phyloP scores from a whole-genome alignment of 2,113 vertebrate genomes.

The Puma concolor region DNA sequence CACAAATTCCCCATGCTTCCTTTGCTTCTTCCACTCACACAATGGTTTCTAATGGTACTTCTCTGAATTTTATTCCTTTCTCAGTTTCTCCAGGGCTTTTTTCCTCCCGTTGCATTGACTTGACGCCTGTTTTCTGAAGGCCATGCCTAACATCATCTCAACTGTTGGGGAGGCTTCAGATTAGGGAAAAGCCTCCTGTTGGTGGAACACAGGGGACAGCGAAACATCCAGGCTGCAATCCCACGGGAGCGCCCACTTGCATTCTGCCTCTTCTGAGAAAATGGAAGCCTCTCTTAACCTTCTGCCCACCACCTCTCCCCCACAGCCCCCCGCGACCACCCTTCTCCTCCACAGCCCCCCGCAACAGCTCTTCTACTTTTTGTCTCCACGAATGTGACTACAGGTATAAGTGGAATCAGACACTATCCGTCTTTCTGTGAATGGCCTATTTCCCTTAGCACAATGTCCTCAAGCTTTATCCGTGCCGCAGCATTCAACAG shows the following conservation, averaged over 20 bases:
- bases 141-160: neutral
- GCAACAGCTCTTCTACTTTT: neutral
- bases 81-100: neutral
- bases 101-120: neutral
- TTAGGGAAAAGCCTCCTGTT: neutral
- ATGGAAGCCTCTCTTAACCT: neutral
- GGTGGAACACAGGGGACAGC: neutral
- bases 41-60: constrained; percentile 16
- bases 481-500: neutral
- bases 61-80: neutral
- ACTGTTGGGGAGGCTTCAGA: neutral
- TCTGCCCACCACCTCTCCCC: neutral
- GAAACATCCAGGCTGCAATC: neutral
- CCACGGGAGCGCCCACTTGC: neutral
- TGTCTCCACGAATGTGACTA: neutral
- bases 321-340: rapidly evolving
- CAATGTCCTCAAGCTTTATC: neutral
- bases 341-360: rapidly evolving
- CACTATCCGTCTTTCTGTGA: neutral
- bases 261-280: neutral
- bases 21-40: neutral
- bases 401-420: neutral
- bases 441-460: neutral
- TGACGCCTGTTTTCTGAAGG: neutral
- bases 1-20: neutral